Evolutionary conservation across 2,797 vertebrate species (phyloP), one percentile per base, ranked within the genome.

Genomic region (Tragopan temminckii): DNA sequence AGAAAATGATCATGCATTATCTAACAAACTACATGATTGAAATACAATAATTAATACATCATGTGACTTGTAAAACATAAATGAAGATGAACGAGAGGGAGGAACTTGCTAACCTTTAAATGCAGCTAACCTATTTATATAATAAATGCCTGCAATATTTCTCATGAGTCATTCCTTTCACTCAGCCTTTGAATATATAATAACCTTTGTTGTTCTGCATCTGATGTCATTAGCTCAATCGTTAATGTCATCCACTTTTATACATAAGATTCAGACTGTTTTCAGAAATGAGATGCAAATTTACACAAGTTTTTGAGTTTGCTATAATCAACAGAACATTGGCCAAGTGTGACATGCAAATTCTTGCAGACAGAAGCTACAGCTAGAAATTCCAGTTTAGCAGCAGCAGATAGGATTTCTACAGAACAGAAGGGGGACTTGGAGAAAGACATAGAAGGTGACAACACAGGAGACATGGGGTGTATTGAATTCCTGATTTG

Each of bases 21-120:
- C 82, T 95, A 91, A 93, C 64, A 94, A 86, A 59, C 15, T 90
- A 76, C 4, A 0, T 89, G 85, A 90, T 88, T 70, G 86, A 94
- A 96, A 93, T 90, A 90, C 52, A 86, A 61, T 90, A 96, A 93
- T 96, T 96, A 94, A 81, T 91, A 86, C 71, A 90, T 81, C 89
- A 83, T 72, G 67, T 67, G 43, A 42, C 77, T 91, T 94, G 83
- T 86, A 94, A 96, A 95, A 90, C 88, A 94, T 74, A 93, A 92
- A 91, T 90, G 55, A 85, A 79, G 90, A 94, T 76, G 55, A 93
- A 88, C 23, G 46, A n/a, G 74, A 89, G 46, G 70, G 62, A 92
- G 35, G 63, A 94, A 91, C 55, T 88, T 86, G 55, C 45, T 58
- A 94, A 57, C 74, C 66, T 94, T 94, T 89, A 88, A 92, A 88